Percentiles rank a stretch among this genome's conserved stretches.
phyloP scores from a whole-genome alignment of 2,113 vertebrate genomes.

The Grus americana region DNA sequence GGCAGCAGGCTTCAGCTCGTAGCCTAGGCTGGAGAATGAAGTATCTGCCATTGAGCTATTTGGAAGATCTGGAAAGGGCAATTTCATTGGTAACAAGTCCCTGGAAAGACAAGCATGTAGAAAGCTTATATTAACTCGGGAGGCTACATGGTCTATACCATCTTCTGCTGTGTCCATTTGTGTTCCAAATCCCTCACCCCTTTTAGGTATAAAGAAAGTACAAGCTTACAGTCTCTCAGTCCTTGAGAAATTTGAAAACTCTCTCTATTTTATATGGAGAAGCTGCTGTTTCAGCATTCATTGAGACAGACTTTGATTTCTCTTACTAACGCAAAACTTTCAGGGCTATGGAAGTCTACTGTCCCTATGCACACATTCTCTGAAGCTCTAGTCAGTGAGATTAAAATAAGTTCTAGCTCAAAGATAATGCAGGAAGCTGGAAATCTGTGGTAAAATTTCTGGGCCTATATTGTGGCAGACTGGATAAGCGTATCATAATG shows the following conservation, averaged over 20 bases:
- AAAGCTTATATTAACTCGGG: neutral
- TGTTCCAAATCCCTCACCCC: neutral
- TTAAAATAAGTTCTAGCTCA: neutral
- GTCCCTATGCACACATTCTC: neutral
- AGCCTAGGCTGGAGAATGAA: slow-evolving; percentile 45
- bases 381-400: neutral
- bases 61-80: slow-evolving; percentile 50
- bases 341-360: neutral
- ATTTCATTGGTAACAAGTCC: slow-evolving; percentile 62
- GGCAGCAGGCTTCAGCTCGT: slow-evolving; percentile 43
- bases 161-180: neutral
- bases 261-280: neutral
- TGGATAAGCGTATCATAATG: neutral
- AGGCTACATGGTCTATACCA: neutral
- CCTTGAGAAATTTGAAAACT: neutral
- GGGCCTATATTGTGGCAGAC: neutral
- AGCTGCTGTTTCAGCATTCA: neutral
- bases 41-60: slow-evolving; percentile 9
- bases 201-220: neutral
- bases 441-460: neutral
- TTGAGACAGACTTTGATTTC: neutral
- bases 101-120: slow-evolving; percentile 58
- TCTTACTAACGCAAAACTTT: neutral
- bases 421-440: neutral
- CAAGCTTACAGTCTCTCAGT: neutral